phyloP scores from a whole-genome alignment of 2,888 invertebrate species.

The Apamea crenata region DNA sequence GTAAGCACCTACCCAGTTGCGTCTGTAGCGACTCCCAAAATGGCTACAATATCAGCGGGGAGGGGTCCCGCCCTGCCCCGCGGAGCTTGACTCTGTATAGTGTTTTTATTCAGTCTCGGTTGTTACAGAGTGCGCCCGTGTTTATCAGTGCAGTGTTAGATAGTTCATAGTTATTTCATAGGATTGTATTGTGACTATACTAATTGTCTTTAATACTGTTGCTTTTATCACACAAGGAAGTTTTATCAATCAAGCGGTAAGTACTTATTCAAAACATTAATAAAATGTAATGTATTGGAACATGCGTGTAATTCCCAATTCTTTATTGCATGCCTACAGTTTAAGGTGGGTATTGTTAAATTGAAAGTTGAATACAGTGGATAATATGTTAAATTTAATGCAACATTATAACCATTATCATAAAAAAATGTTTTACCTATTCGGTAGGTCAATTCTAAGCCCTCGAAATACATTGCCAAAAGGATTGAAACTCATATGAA shows the following conservation, averaged over 20 bases:
- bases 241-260: slow-evolving; percentile 47
- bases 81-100: slow-evolving; percentile 46
- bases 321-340: slow-evolving; percentile 39
- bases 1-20: slow-evolving; percentile 45
- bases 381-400: slow-evolving; percentile 43
- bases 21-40: slow-evolving; percentile 45
- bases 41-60: slow-evolving; percentile 46
- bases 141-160: slow-evolving; percentile 47
- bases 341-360: slow-evolving; percentile 41
- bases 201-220: slow-evolving; percentile 47
- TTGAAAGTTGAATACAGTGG: slow-evolving; percentile 45
- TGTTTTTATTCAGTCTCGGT: slow-evolving; percentile 45
- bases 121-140: slow-evolving; percentile 46
- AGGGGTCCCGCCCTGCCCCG: slow-evolving; percentile 46
- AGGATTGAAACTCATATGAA: slow-evolving; percentile 46
- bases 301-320: slow-evolving; percentile 43
- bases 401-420: slow-evolving; percentile 45
- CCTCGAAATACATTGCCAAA: slow-evolving; percentile 45
- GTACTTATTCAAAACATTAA: slow-evolving; percentile 43
- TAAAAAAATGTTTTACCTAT: slow-evolving; percentile 46
- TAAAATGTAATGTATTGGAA: slow-evolving; percentile 45
- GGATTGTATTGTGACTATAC: slow-evolving; percentile 47
- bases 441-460: slow-evolving; percentile 46
- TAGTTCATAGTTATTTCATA: slow-evolving; percentile 47
- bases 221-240: slow-evolving; percentile 46